Conservation (phyloP, 1,140 invertebrate species). For the Cephus cinctus region DNA sequence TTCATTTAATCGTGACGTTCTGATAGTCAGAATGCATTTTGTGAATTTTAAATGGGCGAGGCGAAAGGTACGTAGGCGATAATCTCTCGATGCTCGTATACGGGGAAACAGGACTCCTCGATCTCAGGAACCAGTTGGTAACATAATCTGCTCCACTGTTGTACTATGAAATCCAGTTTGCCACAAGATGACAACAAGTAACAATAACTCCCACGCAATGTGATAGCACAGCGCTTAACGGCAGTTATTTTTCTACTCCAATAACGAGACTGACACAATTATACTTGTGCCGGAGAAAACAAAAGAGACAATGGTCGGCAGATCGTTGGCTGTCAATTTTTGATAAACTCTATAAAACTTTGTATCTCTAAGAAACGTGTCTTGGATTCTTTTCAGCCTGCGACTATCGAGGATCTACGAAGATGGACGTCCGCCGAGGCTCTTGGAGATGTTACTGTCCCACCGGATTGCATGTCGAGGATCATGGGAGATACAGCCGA, state of each 20-base stretch:
- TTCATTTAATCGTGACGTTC: no score
- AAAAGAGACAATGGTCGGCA: no score
- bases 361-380: conserved; percentile 8
- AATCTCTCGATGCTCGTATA: no score
- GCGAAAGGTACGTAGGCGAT: no score
- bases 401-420: conserved; percentile 73
- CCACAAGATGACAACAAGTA: conserved; percentile 36
- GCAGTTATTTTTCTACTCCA: conserved; percentile 30
- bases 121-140: conserved; percentile 38
- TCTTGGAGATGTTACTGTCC: conserved; percentile 76
- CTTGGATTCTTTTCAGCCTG: conserved; percentile 63
- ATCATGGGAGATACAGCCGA: conserved; percentile 57
- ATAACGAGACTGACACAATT: conserved; percentile 23
- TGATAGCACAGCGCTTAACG: conserved; percentile 25
- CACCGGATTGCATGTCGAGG: conserved; percentile 69
- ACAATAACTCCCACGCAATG: conserved; percentile 37
- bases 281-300: not conserved
- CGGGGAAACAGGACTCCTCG: no score
- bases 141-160: conserved; percentile 41
- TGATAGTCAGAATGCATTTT: no score
- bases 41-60: no score
- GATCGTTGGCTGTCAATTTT: no score
- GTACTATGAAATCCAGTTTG: conserved; percentile 41
- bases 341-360: no score
- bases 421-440: conserved; percentile 84